Evolutionary conservation across 2,797 vertebrate genomes (phyloP).

Genomic region (Hipposideros larvatus): DNA sequence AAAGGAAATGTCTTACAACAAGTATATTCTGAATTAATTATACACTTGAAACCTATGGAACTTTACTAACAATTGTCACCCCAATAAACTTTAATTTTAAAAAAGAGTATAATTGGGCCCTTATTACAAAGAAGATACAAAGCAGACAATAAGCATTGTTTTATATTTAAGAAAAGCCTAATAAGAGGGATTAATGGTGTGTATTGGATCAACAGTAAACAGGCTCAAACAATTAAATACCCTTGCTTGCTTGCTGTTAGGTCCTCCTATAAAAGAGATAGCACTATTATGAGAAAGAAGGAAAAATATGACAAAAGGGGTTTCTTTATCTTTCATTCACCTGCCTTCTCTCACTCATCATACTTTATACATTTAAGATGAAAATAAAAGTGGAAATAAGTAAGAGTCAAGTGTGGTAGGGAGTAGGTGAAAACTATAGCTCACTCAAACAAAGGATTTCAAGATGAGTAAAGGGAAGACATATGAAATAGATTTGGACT

Average conservation of each 20-base stretch:
- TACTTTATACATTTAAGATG: not conserved
- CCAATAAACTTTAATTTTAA: no score
- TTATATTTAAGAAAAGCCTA: not conserved
- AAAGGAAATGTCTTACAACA: not conserved
- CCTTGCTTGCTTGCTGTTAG: not conserved
- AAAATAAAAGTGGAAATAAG: not conserved
- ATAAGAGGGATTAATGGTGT: not conserved
- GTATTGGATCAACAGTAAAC: not conserved
- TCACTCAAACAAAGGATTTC: not conserved
- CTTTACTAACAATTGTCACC: no score
- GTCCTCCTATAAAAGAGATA: not conserved
- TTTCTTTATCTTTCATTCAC: not conserved
- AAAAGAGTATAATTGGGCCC: not conserved
- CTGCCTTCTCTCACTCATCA: not conserved
- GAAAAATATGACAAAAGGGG: not conserved
- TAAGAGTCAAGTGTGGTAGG: not conserved
- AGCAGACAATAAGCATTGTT: not conserved
- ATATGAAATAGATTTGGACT: not conserved
- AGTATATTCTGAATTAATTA: not conserved
- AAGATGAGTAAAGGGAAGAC: not conserved
- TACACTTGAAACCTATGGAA: no score
- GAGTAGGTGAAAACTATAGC: not conserved
- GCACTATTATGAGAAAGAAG: not conserved
- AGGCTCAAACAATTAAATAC: not conserved
- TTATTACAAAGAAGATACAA: not conserved